These are phyloP conservation scores for Picathartes gymnocephalus DNA, from an alignment of 2,113 vertebrate species.

Conservation along the genomic window DNA sequence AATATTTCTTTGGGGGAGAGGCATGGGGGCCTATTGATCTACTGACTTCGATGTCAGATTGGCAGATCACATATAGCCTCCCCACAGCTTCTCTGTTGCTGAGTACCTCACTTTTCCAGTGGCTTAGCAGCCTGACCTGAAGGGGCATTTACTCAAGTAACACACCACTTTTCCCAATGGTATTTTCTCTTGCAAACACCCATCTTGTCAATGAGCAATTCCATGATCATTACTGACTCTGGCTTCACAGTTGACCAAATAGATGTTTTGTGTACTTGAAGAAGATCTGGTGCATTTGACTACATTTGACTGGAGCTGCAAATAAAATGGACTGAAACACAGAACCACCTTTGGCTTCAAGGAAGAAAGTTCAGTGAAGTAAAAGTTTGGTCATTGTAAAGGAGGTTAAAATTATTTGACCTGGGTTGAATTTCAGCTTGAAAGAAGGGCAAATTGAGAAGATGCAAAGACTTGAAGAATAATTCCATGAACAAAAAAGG, in stretches of 20 bases:
- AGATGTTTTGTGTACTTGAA: not conserved
- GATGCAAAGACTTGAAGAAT: not conserved
- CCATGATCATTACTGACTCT: not conserved
- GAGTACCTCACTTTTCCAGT: conserved; percentile 3
- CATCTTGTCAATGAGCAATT: not conserved
- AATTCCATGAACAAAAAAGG: not conserved
- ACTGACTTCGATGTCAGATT: not conserved
- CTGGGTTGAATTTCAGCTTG: not conserved
- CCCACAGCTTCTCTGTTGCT: not conserved
- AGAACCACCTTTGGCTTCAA: not conserved
- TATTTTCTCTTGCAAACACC: not conserved
- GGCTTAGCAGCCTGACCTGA: conserved; percentile 9
- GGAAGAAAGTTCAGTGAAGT: not conserved
- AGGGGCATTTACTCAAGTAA: not conserved
- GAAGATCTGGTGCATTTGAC: not conserved
- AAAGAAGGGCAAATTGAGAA: not conserved
- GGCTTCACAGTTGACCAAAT: not conserved
- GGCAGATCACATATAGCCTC: not conserved
- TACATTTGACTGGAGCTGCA: not conserved
- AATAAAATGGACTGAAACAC: not conserved
- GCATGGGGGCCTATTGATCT: not conserved
- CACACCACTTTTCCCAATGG: not conserved
- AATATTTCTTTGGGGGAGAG: not conserved
- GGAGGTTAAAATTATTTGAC: not conserved
- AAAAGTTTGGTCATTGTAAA: not conserved